Base-by-base conservation (phyloP, 1,140 invertebrate genomes). In the Microplitis mediator region DNA sequence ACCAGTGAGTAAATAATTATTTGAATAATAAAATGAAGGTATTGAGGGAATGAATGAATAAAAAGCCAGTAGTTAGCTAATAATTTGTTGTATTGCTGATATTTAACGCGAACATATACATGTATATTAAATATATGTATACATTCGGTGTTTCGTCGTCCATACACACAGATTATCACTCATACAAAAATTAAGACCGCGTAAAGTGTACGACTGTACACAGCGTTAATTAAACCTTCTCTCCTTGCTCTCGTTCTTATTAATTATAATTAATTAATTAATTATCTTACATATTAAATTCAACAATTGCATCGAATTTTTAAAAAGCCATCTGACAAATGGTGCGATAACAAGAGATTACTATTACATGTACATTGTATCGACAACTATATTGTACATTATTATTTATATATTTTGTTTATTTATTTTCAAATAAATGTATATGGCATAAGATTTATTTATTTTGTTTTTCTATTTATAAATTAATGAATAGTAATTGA, bases 261-360 rank as follows among this genome's bases (percentile, higher is more conserved):
- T 45, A 45, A 45, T 45, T 6, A 45, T 45, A 5, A 45, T 45
- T 45, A 39, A 39, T 39, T 9, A 39, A 39, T n/a, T 39, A 45
- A 45, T 45, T 45, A 45, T 85, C 85, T 85, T 76, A 81, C 85
- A 86, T 84, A 86, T 78, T 83, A 85, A 83, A 86, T 86, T 86
- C 82, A 86, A 86, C 84, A 86, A 85, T 79, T 76, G 63, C 13
- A 82, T 83, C 75, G 78, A 85, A 82, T 86, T 58, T 58, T 63
- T 45, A 45, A 50, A 65, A 65, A 65, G 63, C 63, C 63, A 65
- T 39, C 13, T 13, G 69, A 70, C 69, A 69, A 74, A 72, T 76
- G 65, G 73, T 70, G 78, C 82, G 81, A 80, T 86, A 87, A 86
- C 85, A 87, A 85, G 80, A 80, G 78, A 80, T 79, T 77, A 81